Evolutionary conservation across 2,888 invertebrate species (phyloP), one percentile per base, ranked within the genome.

Genomic region (Itoplectis maculator): DNA sequence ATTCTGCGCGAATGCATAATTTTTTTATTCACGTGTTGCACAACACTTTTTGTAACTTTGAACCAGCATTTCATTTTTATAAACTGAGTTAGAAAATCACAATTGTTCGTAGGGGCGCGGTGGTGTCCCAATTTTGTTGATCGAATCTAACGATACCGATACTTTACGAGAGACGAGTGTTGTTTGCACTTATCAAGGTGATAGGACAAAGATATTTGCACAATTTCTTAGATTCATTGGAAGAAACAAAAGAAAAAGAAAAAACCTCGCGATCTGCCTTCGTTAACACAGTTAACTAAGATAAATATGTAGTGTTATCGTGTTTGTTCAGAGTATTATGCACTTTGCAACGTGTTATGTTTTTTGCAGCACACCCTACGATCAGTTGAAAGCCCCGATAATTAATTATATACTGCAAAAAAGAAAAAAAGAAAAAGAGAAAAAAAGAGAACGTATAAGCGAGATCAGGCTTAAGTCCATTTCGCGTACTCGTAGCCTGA

Each of bases 261-360:
- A 83, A 79, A 83, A 83, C 83, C 83, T 83, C 83, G 83, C 83
- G 77, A 83, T 83, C 77, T 83, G 83, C 83, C 83, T 83, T 83
- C 80, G 83, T 77, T 80, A 77, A 80, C 76, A 18, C 79, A 77
- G 83, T 83, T 83, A 83, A 83, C 83, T 83, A 80, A 77, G 69
- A 83, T 74, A 83, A 79, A 66, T 80, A 83, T 51, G 63, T 83
- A 83, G 80, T 74, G 77, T 83, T 83, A 83, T 83, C 82, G 77
- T 77, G 76, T 83, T 83, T 79, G 56, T 79, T 82, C 72, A 73
- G 79, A 79, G 76, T 79, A 79, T 77, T 79, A 79, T 61, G 61
- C 61, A 59, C 82, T 76, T 82, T 72, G 68, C 72, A 79, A 63
- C 68, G 73, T 76, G 40, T 82, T 82, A 49, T 49, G 23, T 56